Conservation (phyloP, 2,888 invertebrate genomes). For the Seira musarum region DNA sequence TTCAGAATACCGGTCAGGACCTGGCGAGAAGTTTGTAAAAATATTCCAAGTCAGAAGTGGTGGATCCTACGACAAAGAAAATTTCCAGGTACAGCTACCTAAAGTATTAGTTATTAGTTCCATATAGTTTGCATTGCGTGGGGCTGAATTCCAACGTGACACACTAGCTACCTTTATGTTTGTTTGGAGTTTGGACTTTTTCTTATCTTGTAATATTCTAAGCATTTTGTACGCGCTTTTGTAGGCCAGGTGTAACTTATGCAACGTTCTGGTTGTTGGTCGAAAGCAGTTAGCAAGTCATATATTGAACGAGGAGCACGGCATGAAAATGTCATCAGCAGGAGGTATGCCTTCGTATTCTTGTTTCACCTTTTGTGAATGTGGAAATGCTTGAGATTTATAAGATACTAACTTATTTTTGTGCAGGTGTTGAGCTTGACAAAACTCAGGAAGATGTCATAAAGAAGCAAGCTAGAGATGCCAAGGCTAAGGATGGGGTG, state of each 20-base stretch:
- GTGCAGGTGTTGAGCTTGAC: conserved; percentile 1
- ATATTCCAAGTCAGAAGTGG: conserved; percentile 62
- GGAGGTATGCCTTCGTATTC: conserved; percentile 24
- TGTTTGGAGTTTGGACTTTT: too few relatives aligned
- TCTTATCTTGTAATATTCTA: too few relatives aligned
- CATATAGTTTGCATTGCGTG: too few relatives aligned
- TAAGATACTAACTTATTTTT: too few relatives aligned
- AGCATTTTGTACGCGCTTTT: too few relatives aligned
- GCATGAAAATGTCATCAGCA: conserved; percentile 53
- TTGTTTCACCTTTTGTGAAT: background rate
- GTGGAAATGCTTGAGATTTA: too few relatives aligned
- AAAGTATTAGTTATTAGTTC: too few relatives aligned
- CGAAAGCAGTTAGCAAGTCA: conserved; percentile 59
- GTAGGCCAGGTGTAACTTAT: conserved; percentile 66
- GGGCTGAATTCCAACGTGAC: too few relatives aligned
- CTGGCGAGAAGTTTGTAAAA: conserved; percentile 56
- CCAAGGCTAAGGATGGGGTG: background rate
- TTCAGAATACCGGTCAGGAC: conserved; percentile 56
- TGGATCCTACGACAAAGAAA: conserved; percentile 66
- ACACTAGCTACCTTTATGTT: too few relatives aligned
- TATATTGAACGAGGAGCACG: conserved; percentile 59
- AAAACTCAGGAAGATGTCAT: background rate
- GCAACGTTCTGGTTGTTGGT: conserved; percentile 60
- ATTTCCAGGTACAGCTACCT: conserved; percentile 67
- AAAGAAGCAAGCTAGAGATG: background rate